These are phyloP conservation scores for Argyrosomus japonicus DNA, from an alignment of 2,113 vertebrate species.

Conservation along the genomic window DNA sequence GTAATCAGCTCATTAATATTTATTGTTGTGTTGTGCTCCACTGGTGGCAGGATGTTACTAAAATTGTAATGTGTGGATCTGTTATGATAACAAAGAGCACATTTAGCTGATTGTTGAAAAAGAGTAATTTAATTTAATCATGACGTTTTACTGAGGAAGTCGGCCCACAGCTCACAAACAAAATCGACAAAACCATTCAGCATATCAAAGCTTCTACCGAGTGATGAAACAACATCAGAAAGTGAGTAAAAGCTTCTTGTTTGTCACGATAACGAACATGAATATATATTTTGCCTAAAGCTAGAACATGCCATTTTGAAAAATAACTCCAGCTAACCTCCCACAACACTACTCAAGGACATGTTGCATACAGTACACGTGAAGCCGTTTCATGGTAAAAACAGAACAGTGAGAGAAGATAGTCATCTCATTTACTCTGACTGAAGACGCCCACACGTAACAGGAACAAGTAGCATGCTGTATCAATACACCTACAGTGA, in stretches of 20 bases:
- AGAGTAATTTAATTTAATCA: background rate
- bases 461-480: slow-evolving; percentile 32
- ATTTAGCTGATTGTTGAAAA: slow-evolving; percentile 4
- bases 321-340: slow-evolving; percentile 40
- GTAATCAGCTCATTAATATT: background rate
- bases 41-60: background rate
- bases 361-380: slow-evolving; percentile 24
- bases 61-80: background rate
- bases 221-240: background rate
- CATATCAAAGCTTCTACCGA: background rate
- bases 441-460: slow-evolving; percentile 38
- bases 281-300: background rate
- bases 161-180: background rate
- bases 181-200: background rate
- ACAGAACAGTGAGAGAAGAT: slow-evolving; percentile 40
- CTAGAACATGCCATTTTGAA: slow-evolving; percentile 2
- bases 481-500: slow-evolving; percentile 23
- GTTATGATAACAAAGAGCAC: background rate
- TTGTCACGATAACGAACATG: background rate
- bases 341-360: slow-evolving; percentile 47
- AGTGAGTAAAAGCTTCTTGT: background rate
- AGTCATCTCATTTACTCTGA: slow-evolving; percentile 1
- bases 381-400: slow-evolving; percentile 43
- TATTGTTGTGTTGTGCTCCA: background rate
- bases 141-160: background rate